phyloP scores from a whole-genome alignment of 1,140 invertebrate species.

The Caenorhabditis briggsae region DNA sequence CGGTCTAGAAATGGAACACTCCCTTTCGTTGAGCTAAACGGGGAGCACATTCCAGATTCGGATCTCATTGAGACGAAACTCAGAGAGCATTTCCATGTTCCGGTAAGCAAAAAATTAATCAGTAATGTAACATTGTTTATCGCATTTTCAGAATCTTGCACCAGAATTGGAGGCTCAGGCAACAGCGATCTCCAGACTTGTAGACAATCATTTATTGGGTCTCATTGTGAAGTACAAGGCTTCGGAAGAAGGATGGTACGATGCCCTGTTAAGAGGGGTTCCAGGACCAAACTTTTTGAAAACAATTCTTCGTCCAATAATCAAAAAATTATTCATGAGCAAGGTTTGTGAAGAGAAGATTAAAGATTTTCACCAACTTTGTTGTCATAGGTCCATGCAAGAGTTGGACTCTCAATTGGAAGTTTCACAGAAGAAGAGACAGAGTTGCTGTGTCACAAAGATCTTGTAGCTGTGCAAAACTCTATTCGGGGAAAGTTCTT shows the following conservation, averaged over 20 bases:
- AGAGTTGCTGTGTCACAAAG: constrained; percentile 17
- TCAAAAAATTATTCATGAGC: constrained; percentile 14
- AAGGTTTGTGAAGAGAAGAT: background rate
- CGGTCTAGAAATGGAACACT: constrained; percentile 6
- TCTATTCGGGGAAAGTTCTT: background rate
- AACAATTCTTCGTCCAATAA: background rate
- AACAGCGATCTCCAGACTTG: background rate
- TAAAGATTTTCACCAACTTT: background rate
- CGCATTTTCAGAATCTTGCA: background rate
- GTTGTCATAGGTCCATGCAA: background rate
- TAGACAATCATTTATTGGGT: constrained; percentile 21
- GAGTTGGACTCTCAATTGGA: background rate
- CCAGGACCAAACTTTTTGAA: background rate
- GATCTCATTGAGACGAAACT: constrained; percentile 27
- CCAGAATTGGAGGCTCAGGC: constrained; percentile 3
- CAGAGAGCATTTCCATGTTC: constrained; percentile 35
- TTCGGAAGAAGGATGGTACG: background rate
- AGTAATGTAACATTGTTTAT: no score
- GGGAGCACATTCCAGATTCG: constrained; percentile 36
- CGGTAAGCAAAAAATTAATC: background rate
- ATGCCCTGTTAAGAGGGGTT: constrained; percentile 12
- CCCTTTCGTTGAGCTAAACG: constrained; percentile 32
- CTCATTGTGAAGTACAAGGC: constrained; percentile 3
- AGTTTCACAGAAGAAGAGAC: constrained; percentile 27
- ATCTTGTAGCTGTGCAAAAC: background rate